Conservation (phyloP, 2,797 vertebrate genomes). For the Thaleichthys pacificus region DNA sequence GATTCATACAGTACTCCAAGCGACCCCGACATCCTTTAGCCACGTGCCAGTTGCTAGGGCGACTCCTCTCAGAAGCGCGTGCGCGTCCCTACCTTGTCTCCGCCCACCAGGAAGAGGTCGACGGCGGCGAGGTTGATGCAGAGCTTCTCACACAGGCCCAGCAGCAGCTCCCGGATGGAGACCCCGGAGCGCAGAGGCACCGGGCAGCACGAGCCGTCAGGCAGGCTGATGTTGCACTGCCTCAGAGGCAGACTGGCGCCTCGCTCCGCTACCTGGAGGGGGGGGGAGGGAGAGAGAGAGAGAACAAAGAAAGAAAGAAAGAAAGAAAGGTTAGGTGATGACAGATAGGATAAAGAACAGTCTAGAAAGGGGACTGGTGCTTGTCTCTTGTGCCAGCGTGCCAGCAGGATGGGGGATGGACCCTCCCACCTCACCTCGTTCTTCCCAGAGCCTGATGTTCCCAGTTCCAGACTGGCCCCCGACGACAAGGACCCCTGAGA, state of each 20-base stretch:
- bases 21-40: not conserved
- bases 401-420: not conserved
- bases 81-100: constrained; percentile 85
- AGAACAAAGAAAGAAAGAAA: not conserved
- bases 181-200: constrained; percentile 83
- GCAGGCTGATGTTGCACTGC: constrained; percentile 89
- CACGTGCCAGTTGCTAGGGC: not conserved
- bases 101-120: constrained; percentile 94
- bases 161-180: constrained; percentile 91
- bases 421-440: constrained; percentile 72
- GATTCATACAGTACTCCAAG: not conserved
- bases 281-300: not conserved
- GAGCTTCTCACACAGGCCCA: constrained; percentile 90
- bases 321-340: not conserved
- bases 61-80: not conserved
- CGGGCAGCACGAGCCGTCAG: constrained; percentile 86
- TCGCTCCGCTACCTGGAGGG: constrained; percentile 62
- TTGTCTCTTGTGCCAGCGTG: too few relatives aligned
- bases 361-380: too few relatives aligned
- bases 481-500: constrained; percentile 96
- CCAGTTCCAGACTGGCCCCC: constrained; percentile 92
- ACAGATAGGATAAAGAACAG: not conserved
- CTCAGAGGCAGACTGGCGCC: constrained; percentile 68
- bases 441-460: constrained; percentile 75
- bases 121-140: constrained; percentile 92